Percentiles rank a stretch among this genome's conserved stretches.
phyloP scores from a whole-genome alignment of 2,113 vertebrate genomes.

The Puffinus mauretanicus region DNA sequence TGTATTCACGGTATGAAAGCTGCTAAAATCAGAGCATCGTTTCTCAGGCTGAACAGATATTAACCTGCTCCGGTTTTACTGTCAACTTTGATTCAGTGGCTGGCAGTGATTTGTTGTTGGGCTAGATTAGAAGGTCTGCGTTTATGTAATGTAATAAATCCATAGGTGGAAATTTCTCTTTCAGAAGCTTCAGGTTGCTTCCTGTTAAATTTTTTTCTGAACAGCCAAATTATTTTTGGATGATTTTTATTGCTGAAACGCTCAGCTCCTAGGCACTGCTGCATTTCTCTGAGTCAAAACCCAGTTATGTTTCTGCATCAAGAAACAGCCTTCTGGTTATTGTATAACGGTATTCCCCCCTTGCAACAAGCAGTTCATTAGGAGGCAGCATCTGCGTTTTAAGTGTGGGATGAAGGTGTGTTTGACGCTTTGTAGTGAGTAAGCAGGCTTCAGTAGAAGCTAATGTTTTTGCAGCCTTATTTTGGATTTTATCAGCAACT shows the following conservation, averaged over 20 bases:
- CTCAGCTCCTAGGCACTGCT: background rate
- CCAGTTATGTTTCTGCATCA: constrained; percentile 22
- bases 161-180: background rate
- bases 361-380: constrained; percentile 39
- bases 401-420: constrained; percentile 60
- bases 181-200: constrained; percentile 22
- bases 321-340: background rate
- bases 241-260: background rate
- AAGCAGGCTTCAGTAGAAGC: constrained; percentile 47
- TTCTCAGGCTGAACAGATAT: constrained; percentile 25
- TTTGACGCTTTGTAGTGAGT: constrained; percentile 58
- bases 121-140: background rate
- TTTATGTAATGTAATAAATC: background rate
- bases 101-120: background rate
- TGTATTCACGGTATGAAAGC: constrained; percentile 18
- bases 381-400: constrained; percentile 56
- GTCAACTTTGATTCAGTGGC: background rate
- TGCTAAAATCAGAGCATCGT: constrained; percentile 44
- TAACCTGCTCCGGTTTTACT: constrained; percentile 14
- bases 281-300: constrained; percentile 23
- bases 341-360: constrained; percentile 31
- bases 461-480: constrained; percentile 50
- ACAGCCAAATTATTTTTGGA: constrained; percentile 4
- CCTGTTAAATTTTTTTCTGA: background rate
- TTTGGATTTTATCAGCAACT: constrained; percentile 57